These are phyloP conservation scores for Drosophila anomalata DNA, from an alignment of 2,888 invertebrate genomes.

Conservation along the genomic window DNA sequence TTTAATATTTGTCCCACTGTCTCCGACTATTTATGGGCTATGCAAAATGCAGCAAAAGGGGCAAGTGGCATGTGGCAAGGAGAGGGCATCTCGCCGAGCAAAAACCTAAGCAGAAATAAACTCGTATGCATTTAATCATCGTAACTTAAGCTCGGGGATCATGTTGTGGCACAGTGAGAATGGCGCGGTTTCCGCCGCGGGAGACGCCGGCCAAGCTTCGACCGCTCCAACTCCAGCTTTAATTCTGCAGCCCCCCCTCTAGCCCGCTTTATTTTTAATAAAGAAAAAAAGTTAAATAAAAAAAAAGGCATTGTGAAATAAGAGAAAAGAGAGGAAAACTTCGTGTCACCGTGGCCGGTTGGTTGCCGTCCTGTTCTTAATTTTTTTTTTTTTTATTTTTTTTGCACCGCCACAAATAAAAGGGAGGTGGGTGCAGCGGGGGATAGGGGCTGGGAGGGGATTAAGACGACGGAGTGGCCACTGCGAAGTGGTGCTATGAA, in stretches of 20 bases:
- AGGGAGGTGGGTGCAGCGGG: slow-evolving; percentile 10
- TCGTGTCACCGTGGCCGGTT: slow-evolving; percentile 72
- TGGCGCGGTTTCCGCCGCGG: slow-evolving; percentile 42
- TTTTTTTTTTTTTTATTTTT: slow-evolving; percentile 37
- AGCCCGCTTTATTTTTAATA: slow-evolving; percentile 66
- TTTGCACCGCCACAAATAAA: slow-evolving; percentile 48
- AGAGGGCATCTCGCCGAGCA: neutral
- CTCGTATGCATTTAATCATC: slow-evolving; percentile 80
- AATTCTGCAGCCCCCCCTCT: slow-evolving; percentile 32
- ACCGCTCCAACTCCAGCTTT: slow-evolving; percentile 34
- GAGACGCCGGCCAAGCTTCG: slow-evolving; percentile 38
- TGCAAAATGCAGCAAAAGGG: slow-evolving; percentile 46
- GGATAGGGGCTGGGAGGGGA: slow-evolving; percentile 50
- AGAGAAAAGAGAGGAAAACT: slow-evolving; percentile 51
- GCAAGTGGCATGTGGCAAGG: neutral
- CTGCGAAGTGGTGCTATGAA: slow-evolving; percentile 51
- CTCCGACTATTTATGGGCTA: slow-evolving; percentile 52
- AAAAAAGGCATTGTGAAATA: slow-evolving; percentile 24
- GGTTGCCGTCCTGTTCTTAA: slow-evolving; percentile 20
- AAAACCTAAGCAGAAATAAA: slow-evolving; percentile 64
- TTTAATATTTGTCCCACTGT: slow-evolving; percentile 55
- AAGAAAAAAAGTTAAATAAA: slow-evolving; percentile 32
- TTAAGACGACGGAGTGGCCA: slow-evolving; percentile 70
- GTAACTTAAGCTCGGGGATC: slow-evolving; percentile 78
- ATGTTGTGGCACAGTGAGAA: slow-evolving; percentile 74